Base-by-base conservation (phyloP, 2,888 invertebrate genomes). In the Toxonevra muliebris region DNA sequence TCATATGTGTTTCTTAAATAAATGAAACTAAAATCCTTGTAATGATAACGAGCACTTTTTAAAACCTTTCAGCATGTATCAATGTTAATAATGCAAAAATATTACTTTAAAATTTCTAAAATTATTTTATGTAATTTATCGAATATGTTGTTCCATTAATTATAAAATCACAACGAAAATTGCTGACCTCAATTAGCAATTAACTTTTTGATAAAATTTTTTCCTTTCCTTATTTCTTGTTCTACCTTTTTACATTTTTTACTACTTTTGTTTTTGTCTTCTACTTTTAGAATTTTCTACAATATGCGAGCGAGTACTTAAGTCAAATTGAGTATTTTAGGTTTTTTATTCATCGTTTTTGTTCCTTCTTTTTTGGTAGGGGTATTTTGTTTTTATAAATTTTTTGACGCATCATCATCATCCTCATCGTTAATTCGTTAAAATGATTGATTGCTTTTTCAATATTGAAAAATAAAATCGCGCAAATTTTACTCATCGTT, bases 361-460 rank as follows among this genome's bases (percentile, higher is more conserved):
- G n/a, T n/a, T n/a, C n/a, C n/a, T n/a, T 43, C 30, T 12, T 4
- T 30, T 45, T n/a, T 64, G n/a, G 12, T 41, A 53, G 30, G 30
- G 30, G 30, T 2, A 4, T 30, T 30, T 30, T 30, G 20, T 12
- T 45, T 17, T 8, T 11, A n/a, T 7, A 12, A 17, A n/a, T 40
- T 30, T 19, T 53, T 61, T 61, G n/a, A n/a, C 30, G 13, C 1
- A 15, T 30, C 30, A 41, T 58, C 1, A 15, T 30, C 30, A 41
- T 58, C n/a, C 30, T 52, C 19, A 17, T 61, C 45, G 40, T 54
- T 66, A 61, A 61, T 61, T 70, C 54, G 64, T 66, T 70, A 45
- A 70, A 71, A 74, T 74, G 72, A 74, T 74, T 72, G 72, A 71
- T 74, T 70, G 60, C 61, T 61, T 70, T 67, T 66, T 66, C 45